Evolutionary conservation across 2,797 vertebrate genomes (phyloP), one percentile per base, ranked within the genome.

Genomic region (Leptoclinus maculatus): DNA sequence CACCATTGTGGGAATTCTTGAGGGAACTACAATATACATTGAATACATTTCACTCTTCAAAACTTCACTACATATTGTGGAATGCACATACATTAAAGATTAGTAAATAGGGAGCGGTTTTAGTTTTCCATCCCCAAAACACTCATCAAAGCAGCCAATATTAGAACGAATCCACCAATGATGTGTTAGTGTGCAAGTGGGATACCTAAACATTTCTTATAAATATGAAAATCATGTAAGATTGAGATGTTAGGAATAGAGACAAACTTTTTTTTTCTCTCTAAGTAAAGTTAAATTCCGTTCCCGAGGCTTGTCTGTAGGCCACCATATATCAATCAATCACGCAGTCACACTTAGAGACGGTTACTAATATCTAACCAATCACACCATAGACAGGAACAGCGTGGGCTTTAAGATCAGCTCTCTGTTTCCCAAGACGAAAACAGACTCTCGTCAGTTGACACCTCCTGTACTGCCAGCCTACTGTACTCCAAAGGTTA

Each of bases 401-500:
- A 38, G 63, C 23, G 5, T 29, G 71, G 63, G 66, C 23, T 80
- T 64, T 64, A 69, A 85, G 77, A 87, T 89, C 66, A 79, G 25
- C 60, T 76, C 66, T 47, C 65, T 25, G 60, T 65, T 81, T 56
- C 71, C 70, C 60, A 63, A 16, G 8, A 82, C 57, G 64, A 56
- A 47, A 53, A 32, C 72, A 17, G 51, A 70, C 57, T 62, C 43
- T 79, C 68, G 29, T 70, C 58, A 27, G 63, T 16, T 66, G 78
- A 76, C 75, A 66, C 74, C 78, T 88, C 58, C 74, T 66, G 25
- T 39, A 58, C 85, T 68, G 71, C 58, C 57, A 64, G 41, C 69
- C 77, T 76, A 68, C 83, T 77, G 57, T 76, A 79, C 74, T 75
- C 19, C 47, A 89, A 90, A 93, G 93, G 89, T 92, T 82, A 83